These are phyloP conservation scores for Hyaena hyaena DNA, from an alignment of 2,113 vertebrate genomes.

Conservation along the genomic window DNA sequence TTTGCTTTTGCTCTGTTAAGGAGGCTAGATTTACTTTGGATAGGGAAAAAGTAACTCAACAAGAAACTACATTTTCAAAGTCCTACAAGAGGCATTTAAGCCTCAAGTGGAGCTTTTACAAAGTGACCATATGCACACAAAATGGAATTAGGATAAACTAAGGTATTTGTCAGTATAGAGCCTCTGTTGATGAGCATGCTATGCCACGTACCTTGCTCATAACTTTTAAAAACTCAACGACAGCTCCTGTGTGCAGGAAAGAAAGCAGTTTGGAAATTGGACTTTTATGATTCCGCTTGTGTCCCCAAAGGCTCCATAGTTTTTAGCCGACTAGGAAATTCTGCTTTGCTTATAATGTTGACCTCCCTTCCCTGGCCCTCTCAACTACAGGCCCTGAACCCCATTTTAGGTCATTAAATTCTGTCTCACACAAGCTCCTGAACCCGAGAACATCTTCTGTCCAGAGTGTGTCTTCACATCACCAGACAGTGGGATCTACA, in stretches of 20 bases:
- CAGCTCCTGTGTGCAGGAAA: not conserved
- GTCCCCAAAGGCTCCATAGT: not conserved
- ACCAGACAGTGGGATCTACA: not conserved
- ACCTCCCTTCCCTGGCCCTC: not conserved
- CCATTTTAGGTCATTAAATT: not conserved
- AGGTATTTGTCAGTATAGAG: not conserved
- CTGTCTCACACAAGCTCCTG: not conserved
- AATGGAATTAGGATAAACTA: not conserved
- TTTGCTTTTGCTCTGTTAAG: not conserved
- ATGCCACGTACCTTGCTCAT: not conserved
- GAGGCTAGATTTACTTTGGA: not conserved
- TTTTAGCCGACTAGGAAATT: not conserved
- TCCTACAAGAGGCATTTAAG: conserved; percentile 11
- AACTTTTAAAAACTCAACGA: not conserved
- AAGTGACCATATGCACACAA: not conserved
- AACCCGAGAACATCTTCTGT: not conserved
- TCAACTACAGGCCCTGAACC: not conserved
- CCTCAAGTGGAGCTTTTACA: not conserved
- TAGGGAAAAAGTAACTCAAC: not conserved
- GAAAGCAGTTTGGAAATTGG: not conserved
- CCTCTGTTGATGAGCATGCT: not conserved
- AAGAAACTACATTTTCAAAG: not conserved
- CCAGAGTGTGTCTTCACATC: not conserved
- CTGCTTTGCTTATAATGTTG: not conserved
- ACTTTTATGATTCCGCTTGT: not conserved